A percentile compares a stretch with the other conserved stretches of the same genome.
Conservation (phyloP, 2,113 vertebrate species). For the Agelaius phoeniceus region DNA sequence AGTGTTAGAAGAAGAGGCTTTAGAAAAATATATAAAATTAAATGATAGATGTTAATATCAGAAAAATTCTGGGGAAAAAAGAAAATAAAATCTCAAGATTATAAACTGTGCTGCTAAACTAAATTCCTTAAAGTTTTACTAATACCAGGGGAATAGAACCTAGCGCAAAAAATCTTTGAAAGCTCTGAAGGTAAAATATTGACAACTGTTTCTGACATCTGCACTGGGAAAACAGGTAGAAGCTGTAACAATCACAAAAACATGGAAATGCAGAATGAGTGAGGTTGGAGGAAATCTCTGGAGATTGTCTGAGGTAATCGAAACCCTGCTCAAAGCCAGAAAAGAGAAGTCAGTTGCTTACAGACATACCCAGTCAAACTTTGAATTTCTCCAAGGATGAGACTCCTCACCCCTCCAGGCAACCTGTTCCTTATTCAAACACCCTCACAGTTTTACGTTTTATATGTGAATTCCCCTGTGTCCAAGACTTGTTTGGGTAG, state of each 20-base stretch:
- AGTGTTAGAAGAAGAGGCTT: background rate
- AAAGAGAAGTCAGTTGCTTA: background rate
- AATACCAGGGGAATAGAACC: background rate
- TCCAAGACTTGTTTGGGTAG: background rate
- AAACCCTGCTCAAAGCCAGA: background rate
- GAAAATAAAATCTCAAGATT: background rate
- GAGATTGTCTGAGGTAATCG: accelerated
- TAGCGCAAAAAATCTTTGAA: background rate
- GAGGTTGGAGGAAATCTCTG: background rate
- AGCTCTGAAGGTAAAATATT: background rate
- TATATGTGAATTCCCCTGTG: background rate
- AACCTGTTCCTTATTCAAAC: background rate
- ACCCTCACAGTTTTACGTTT: background rate
- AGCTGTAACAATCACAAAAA: background rate
- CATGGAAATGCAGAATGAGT: background rate
- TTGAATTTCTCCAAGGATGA: background rate
- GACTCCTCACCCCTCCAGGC: background rate
- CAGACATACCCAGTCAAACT: background rate
- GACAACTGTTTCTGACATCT: background rate
- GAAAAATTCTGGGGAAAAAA: background rate
- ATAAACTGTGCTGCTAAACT: background rate
- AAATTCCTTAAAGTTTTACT: background rate
- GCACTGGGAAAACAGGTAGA: background rate
- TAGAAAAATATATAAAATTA: background rate
- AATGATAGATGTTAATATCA: background rate